These are phyloP conservation scores for Hydrolagus colliei DNA, from an alignment of 2,797 vertebrate genomes.

Conservation along the genomic window DNA sequence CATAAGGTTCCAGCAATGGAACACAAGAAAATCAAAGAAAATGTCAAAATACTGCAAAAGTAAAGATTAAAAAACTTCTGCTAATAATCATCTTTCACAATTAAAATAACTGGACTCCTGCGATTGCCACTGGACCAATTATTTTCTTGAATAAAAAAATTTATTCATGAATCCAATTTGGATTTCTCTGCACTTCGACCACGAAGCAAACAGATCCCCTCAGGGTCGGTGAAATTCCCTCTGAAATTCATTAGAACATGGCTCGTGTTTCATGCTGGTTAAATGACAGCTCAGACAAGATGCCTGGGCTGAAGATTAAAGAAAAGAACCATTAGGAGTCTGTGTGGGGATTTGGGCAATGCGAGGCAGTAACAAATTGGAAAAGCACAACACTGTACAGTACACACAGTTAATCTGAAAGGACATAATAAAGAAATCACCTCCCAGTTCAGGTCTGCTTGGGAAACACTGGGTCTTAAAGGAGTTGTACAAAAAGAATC, in stretches of 20 bases:
- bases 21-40: background rate
- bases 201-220: background rate
- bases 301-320: conserved; percentile 27
- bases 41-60: background rate
- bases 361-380: conserved; percentile 22
- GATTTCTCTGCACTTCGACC: background rate
- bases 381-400: conserved; percentile 7
- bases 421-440: background rate
- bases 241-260: conserved; percentile 26
- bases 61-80: background rate
- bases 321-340: conserved; percentile 7
- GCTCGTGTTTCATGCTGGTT: conserved; percentile 29
- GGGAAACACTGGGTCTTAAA: background rate
- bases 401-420: conserved; percentile 18
- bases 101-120: background rate
- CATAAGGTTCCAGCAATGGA: background rate
- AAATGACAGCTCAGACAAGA: conserved; percentile 23
- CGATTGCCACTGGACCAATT: too few species aligned
- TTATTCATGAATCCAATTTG: background rate
- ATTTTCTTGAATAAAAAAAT: background rate
- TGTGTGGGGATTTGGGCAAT: conserved; percentile 18
- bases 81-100: background rate
- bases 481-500: background rate
- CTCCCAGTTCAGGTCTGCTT: background rate
- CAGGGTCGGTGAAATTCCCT: conserved; percentile 1